These are phyloP conservation scores for Stenolophus ochropezus DNA, from an alignment of 2,888 invertebrate genomes.

Conservation along the genomic window DNA sequence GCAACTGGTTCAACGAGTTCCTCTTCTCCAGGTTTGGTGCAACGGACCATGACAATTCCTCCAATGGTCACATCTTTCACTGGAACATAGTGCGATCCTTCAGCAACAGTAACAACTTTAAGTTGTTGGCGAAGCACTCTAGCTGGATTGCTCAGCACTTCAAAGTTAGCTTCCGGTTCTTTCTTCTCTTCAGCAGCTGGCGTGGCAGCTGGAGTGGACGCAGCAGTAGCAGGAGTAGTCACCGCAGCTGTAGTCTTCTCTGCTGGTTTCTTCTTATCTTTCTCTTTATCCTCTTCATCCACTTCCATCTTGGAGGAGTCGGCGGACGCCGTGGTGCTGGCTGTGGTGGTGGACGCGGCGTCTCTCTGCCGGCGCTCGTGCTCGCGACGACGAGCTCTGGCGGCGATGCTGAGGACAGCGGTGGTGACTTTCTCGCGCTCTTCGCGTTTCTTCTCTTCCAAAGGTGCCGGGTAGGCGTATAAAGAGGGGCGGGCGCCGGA, in stretches of 20 bases:
- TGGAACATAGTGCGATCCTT: constrained; percentile 87
- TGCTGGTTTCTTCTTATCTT: constrained; percentile 74
- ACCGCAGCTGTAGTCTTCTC: constrained; percentile 71
- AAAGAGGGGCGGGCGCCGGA: constrained; percentile 96
- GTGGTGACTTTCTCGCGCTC: constrained; percentile 98
- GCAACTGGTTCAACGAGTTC: constrained; percentile 96
- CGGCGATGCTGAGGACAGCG: constrained; percentile 97
- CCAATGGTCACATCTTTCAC: constrained; percentile 96
- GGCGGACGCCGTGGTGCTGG: constrained; percentile 63
- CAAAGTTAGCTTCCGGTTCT: constrained; percentile 94
- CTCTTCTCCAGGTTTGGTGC: constrained; percentile 84
- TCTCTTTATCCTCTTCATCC: constrained; percentile 73
- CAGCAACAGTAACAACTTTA: constrained; percentile 85
- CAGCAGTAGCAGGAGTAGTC: constrained; percentile 66
- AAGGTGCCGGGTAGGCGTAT: constrained; percentile 96
- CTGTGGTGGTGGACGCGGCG: constrained; percentile 49
- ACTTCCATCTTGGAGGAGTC: constrained; percentile 89
- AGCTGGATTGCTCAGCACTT: constrained; percentile 95
- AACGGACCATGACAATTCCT: constrained; percentile 96
- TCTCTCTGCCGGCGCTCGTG: constrained; percentile 78
- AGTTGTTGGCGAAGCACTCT: constrained; percentile 94
- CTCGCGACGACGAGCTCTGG: constrained; percentile 91
- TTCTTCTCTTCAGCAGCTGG: constrained; percentile 75
- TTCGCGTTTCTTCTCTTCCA: constrained; percentile 99
- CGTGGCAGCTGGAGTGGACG: constrained; percentile 64